These are phyloP conservation scores for Episyrphus balteatus DNA, from an alignment of 1,140 invertebrate genomes.

Conservation along the genomic window DNA sequence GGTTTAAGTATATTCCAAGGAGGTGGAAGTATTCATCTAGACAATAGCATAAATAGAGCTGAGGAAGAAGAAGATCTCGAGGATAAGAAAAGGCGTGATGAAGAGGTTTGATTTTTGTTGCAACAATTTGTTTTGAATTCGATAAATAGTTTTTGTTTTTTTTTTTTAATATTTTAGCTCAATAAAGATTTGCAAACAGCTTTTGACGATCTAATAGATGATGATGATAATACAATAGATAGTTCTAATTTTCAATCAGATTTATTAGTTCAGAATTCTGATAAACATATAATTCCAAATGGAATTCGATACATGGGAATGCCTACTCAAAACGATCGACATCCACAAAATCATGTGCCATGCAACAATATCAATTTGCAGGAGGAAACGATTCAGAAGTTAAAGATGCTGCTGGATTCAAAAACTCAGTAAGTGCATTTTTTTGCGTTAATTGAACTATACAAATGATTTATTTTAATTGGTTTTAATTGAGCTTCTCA, in stretches of 20 bases:
- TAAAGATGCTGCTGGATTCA: constrained; percentile 25
- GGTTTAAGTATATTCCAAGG: constrained; percentile 49
- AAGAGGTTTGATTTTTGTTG: constrained; percentile 37
- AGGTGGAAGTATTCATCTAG: constrained; percentile 42
- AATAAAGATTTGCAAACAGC: constrained; percentile 43
- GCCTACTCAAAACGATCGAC: neutral
- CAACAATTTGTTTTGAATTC: neutral
- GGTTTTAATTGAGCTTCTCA: too few relatives aligned
- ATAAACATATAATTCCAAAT: too few relatives aligned
- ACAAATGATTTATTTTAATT: too few relatives aligned
- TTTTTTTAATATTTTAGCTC: constrained; percentile 32
- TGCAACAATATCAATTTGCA: neutral
- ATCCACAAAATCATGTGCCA: too few relatives aligned
- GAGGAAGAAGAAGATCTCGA: constrained; percentile 46
- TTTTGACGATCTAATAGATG: constrained; percentile 44
- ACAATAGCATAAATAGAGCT: constrained; percentile 41
- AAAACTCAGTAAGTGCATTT: constrained; percentile 4
- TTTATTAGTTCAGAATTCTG: constrained; percentile 4
- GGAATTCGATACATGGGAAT: neutral
- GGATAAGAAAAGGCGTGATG: constrained; percentile 44
- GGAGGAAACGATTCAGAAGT: constrained; percentile 17
- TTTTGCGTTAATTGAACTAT: too few relatives aligned
- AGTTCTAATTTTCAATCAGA: constrained; percentile 21
- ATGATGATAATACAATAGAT: constrained; percentile 41
- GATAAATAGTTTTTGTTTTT: neutral